phyloP scores from a whole-genome alignment of 2,113 vertebrate genomes.

The Pteronura brasiliensis region DNA sequence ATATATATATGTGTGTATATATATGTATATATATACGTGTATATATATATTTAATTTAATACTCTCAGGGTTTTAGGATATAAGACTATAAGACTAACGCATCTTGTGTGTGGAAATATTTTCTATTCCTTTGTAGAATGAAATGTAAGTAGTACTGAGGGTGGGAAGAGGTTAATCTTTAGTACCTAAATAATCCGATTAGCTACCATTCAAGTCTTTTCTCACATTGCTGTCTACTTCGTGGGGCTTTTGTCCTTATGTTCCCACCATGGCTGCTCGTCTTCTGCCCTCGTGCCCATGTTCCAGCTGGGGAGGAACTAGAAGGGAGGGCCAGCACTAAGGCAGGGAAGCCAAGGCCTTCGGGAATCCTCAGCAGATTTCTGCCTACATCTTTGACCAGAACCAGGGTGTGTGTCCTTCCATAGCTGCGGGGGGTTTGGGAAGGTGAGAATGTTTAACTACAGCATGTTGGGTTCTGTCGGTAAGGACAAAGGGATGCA shows the following conservation, averaged over 20 bases:
- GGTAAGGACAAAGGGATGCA: background rate
- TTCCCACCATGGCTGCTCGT: background rate
- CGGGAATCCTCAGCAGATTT: background rate
- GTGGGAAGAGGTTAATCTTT: background rate
- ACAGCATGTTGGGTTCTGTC: background rate
- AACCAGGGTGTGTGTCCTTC: background rate
- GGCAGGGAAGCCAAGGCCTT: background rate
- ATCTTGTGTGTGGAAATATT: background rate
- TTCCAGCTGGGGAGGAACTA: background rate
- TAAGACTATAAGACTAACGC: background rate
- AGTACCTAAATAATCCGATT: background rate
- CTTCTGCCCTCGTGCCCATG: background rate
- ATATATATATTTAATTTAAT: background rate
- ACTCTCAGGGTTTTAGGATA: slow-evolving; percentile 17
- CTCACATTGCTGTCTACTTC: background rate
- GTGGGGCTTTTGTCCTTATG: background rate
- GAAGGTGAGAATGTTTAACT: background rate
- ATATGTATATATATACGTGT: background rate
- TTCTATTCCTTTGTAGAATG: background rate
- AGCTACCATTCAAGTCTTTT: background rate
- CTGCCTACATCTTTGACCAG: background rate
- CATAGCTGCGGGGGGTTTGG: background rate
- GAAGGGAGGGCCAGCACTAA: background rate
- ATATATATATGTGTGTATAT: no score
- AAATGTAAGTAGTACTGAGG: background rate